Percentiles rank a stretch among this genome's conserved stretches.
Evolutionary conservation across 2,888 invertebrate genomes (phyloP).

Genomic region (Tiphia femorata): DNA sequence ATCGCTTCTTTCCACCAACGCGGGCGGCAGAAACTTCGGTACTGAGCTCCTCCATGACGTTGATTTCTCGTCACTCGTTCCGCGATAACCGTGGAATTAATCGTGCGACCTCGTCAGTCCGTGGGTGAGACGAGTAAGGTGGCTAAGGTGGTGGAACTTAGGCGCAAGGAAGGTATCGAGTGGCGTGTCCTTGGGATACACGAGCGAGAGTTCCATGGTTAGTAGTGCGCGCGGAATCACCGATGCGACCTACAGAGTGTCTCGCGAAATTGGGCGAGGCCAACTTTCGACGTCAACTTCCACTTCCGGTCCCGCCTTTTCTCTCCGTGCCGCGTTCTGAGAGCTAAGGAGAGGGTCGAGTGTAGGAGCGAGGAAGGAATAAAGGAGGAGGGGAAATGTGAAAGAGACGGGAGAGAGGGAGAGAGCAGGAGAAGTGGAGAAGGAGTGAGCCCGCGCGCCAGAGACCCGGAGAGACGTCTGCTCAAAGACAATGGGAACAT

Average conservation of each 20-base stretch:
- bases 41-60: constrained; percentile 20
- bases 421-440: constrained; percentile 4
- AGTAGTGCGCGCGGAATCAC: not conserved
- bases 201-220: too few species aligned
- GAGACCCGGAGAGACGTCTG: constrained; percentile 35
- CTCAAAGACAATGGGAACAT: constrained; percentile 57
- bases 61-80: constrained; percentile 38
- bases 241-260: not conserved
- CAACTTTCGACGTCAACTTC: constrained; percentile 36
- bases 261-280: constrained; percentile 38
- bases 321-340: too few species aligned
- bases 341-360: constrained; percentile 26
- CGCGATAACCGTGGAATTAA: constrained; percentile 35
- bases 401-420: not conserved
- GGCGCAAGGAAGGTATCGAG: constrained; percentile 26
- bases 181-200: constrained; percentile 19
- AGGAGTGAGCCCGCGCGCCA: not conserved
- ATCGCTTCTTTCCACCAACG: constrained; percentile 48
- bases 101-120: constrained; percentile 25
- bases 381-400: constrained; percentile 7
- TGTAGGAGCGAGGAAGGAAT: constrained; percentile 5
- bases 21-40: constrained; percentile 21
- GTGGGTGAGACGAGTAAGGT: too few species aligned
- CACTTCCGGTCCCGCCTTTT: constrained; percentile 40
- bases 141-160: constrained; percentile 16